A percentile compares a stretch with the other conserved stretches of the same genome.
These are phyloP conservation scores for Nephotettix cincticeps DNA, from an alignment of 1,140 invertebrate genomes.

Conservation along the genomic window DNA sequence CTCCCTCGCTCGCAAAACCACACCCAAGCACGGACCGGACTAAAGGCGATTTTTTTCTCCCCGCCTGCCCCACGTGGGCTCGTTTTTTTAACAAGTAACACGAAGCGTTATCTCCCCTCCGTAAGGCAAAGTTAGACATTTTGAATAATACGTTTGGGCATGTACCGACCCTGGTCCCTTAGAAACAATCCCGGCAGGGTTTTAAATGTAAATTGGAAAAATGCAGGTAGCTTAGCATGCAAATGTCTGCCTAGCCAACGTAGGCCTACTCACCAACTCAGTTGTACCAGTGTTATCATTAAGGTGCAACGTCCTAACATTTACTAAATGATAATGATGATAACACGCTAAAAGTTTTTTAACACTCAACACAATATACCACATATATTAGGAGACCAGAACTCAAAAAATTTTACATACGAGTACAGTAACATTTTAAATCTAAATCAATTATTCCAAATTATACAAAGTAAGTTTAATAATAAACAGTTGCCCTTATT, in stretches of 20 bases:
- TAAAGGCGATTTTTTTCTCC: slow-evolving; percentile 30
- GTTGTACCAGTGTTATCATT: no score
- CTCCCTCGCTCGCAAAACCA: slow-evolving; percentile 11
- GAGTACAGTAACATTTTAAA: no score
- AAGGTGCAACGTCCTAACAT: no score
- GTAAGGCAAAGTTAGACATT: slow-evolving; percentile 34
- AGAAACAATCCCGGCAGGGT: slow-evolving; percentile 7
- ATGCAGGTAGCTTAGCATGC: not conserved
- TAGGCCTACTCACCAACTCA: no score
- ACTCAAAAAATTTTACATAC: no score
- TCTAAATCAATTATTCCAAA: no score
- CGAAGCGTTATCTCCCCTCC: slow-evolving; percentile 26
- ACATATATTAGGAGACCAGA: no score
- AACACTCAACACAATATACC: no score
- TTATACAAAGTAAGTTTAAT: no score
- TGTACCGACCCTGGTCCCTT: slow-evolving; percentile 18
- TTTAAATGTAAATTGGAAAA: slow-evolving; percentile 29
- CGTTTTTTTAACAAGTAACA: slow-evolving; percentile 26
- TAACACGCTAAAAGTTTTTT: no score
- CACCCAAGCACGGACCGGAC: slow-evolving; percentile 17
- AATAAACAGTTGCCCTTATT: no score
- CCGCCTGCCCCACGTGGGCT: slow-evolving; percentile 15
- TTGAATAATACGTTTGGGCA: slow-evolving; percentile 33
- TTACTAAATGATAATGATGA: no score
- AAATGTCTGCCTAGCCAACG: not conserved